A percentile compares a stretch with the other conserved stretches of the same genome.
Conservation (phyloP, 1,140 invertebrate genomes). For the Philaenus spumarius region DNA sequence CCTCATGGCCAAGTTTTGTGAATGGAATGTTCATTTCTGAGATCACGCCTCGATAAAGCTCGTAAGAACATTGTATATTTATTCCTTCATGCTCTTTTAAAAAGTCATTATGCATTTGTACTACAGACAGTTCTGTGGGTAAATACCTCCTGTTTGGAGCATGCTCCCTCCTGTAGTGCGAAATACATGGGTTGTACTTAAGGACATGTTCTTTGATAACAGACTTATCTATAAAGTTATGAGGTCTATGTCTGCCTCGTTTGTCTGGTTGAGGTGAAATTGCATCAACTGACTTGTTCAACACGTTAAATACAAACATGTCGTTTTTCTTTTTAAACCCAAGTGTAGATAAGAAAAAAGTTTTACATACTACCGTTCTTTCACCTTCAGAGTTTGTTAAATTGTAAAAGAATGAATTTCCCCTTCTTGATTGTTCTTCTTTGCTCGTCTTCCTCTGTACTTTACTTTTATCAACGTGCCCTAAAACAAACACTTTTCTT, state of each 20-base stretch:
- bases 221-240: neutral
- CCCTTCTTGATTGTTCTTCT: neutral
- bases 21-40: slow-evolving; percentile 23
- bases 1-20: slow-evolving; percentile 16
- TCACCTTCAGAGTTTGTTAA: neutral
- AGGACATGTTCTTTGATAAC: slow-evolving; percentile 19
- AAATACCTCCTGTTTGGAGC: slow-evolving; percentile 23
- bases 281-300: neutral
- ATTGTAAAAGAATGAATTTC: slow-evolving; percentile 7
- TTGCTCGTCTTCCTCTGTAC: neutral
- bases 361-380: slow-evolving; percentile 10
- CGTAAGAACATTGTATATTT: slow-evolving; percentile 22
- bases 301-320: slow-evolving; percentile 13
- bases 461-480: neutral
- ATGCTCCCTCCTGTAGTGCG: slow-evolving; percentile 27
- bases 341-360: slow-evolving; percentile 14
- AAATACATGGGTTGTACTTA: slow-evolving; percentile 22
- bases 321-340: slow-evolving; percentile 12
- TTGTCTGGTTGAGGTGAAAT: neutral
- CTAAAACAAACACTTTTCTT: neutral
- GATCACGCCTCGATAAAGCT: slow-evolving; percentile 17
- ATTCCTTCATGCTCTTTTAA: slow-evolving; percentile 14
- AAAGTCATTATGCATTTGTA: slow-evolving; percentile 25
- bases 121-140: slow-evolving; percentile 22
- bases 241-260: slow-evolving; percentile 11